Evolutionary conservation across 2,113 vertebrate genomes (phyloP), one percentile per base, ranked within the genome.

Genomic region (Oryzias woworae): DNA sequence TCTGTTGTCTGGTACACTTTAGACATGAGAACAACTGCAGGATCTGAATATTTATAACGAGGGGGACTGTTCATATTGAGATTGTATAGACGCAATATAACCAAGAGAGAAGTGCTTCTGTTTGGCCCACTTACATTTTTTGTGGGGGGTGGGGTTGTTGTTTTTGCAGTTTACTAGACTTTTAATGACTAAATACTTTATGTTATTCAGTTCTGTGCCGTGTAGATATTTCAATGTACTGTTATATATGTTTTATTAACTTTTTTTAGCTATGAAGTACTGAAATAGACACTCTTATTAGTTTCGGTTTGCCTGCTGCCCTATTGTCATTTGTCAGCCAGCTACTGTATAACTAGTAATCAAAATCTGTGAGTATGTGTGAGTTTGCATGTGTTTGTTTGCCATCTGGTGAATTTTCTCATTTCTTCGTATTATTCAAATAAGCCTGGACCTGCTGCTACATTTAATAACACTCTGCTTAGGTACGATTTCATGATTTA

Each of bases 41-140:
- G 87, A 90, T 89, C 89, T 92, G 91, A 92, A 92, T 92, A 92
- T 92, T 91, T 90, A 92, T 92, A 90, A 88, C 77, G 62, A 70
- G 74, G 65, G 36, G 72, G 73, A 87, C 81, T 71, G 78, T 87
- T 90, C 84, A 81, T 87, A 85, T 90, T 78, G 78, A 81, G 84
- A 86, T 77, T 71, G 76, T 88, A 87, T 85, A 83, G 84, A 80
- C 44, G 67, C 68, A 62, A 69, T 71, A 66, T 82, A 69, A 66
- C 76, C 55, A 36, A 42, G 51, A 58, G 43, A 48, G 41, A 56
- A 62, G 46, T 46, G 47, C 31, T 71, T 42, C 56, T 52, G 3
- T 54, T 69, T 15, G 1, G 42, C 64, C 66, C 52, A 1, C 48
- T 53, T 67, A 4, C 5, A 59, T 63, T 57, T 18, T 64, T 66